Conservation (phyloP, 2,113 vertebrate genomes). For the Coregonus clupeaformis region DNA sequence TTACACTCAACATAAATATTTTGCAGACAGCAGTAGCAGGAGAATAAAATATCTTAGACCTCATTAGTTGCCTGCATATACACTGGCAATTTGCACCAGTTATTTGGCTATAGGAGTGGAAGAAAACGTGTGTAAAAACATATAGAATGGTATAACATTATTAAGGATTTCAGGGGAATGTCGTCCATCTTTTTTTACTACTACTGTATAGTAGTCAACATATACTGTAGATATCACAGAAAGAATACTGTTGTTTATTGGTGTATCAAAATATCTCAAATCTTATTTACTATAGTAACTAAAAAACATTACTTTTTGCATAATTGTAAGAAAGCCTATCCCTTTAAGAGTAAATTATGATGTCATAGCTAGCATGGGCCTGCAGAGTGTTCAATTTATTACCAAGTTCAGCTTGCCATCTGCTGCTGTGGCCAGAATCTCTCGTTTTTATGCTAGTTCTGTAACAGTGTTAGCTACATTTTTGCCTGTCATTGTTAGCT, state of each 20-base stretch:
- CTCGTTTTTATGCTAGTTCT: too few species aligned
- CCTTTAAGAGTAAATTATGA: too few species aligned
- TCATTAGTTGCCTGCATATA: constrained; percentile 63
- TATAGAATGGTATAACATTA: not conserved
- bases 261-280: too few species aligned
- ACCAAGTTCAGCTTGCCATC: too few species aligned
- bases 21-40: constrained; percentile 56
- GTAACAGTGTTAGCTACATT: too few species aligned
- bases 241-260: too few species aligned
- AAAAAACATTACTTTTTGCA: not conserved
- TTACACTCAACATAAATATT: constrained; percentile 58
- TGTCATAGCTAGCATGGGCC: too few species aligned
- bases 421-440: too few species aligned
- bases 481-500: too few species aligned
- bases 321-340: not conserved
- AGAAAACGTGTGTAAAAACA: not conserved
- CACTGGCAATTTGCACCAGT: constrained; percentile 63
- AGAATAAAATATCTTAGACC: constrained; percentile 64
- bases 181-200: not conserved
- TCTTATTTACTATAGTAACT: not conserved
- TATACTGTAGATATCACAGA: too few species aligned
- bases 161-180: not conserved
- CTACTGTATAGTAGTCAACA: too few species aligned
- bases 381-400: too few species aligned
- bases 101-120: constrained; percentile 34